Base-by-base conservation (phyloP, 2,113 vertebrate genomes). In the Girardinichthys multiradiatus region DNA sequence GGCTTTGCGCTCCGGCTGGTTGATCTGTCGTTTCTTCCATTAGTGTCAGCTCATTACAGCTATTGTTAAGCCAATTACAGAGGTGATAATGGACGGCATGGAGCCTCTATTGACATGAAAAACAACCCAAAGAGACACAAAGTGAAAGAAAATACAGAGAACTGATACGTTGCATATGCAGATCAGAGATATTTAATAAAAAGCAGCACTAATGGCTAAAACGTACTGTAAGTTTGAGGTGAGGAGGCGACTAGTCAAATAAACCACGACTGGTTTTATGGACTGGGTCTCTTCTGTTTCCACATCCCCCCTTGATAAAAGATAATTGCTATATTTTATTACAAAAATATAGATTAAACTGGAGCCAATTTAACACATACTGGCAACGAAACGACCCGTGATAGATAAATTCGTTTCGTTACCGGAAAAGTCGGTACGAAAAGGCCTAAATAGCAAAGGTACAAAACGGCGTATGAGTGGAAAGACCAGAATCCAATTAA, bases 21-120 rank as follows among this genome's bases (percentile, higher is more conserved):
- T 24, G 87, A 93, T 89, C 33, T 74, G 74, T 70, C 14, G 84
- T 51, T 93, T 94, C 92, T 92, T 92, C 90, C 83, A 91, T 92
- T 92, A 92, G 89, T 80, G 80, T 81, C 74, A 78, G 26, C 82
- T 89, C 91, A 92, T 93, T 92, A 90, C 57, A 42, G 77, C 91
- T 61, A 72, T 94, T 94, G 93, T 94, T 91, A 88, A 85, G 74
- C 77, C 90, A 92, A 91, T 94, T 92, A 92, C 68, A 85, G 87
- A 91, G 91, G 93, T 93, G 94, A 93, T 94, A 94, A 95, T 95
- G 91, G 90, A 74, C 71, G 81, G 6, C n/a, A 64, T 35, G 68
- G 63, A 57, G 8, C 70, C 5, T 5, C 48, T 30, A 76, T 78
- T 85, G 85, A 77, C 35, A 73, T 87, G 79, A 84, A 69, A 79